phyloP scores from a whole-genome alignment of 2,113 vertebrate genomes.

The Aspiorhynchus laticeps region DNA sequence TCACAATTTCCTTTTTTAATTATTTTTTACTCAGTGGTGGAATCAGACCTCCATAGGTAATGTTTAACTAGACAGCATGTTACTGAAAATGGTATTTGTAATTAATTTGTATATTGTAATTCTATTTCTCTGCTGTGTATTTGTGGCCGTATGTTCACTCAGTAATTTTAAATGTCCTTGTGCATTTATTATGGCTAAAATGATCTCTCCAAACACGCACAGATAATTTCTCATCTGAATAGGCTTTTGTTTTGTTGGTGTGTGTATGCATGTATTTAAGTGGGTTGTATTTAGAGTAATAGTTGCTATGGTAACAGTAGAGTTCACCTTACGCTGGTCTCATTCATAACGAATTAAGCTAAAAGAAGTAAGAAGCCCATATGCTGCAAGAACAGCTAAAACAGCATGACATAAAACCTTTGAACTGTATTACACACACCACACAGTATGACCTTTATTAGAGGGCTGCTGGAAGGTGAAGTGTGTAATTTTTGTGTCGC shows the following conservation, averaged over 20 bases:
- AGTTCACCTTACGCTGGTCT: slow-evolving; percentile 15
- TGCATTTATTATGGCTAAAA: background rate
- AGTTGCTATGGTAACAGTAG: slow-evolving; percentile 36
- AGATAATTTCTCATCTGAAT: background rate
- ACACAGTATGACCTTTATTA: slow-evolving; percentile 17
- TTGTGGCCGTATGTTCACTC: background rate
- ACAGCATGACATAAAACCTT: background rate
- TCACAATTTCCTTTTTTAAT: too few relatives aligned
- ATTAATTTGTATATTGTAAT: background rate
- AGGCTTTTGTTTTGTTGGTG: background rate
- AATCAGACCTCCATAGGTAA: background rate
- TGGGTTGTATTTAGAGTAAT: slow-evolving; percentile 29
- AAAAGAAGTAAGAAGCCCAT: slow-evolving; percentile 8
- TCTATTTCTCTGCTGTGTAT: background rate
- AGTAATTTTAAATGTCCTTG: background rate
- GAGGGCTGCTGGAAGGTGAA: background rate
- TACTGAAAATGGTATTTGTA: background rate
- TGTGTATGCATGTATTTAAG: background rate
- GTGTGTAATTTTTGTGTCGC: background rate
- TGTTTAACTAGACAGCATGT: background rate
- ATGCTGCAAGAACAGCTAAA: background rate
- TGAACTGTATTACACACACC: background rate
- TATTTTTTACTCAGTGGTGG: background rate
- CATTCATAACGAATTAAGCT: slow-evolving; percentile 26
- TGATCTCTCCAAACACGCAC: background rate